These are phyloP conservation scores for Betta splendens DNA, from an alignment of 2,797 vertebrate species.

Conservation along the genomic window DNA sequence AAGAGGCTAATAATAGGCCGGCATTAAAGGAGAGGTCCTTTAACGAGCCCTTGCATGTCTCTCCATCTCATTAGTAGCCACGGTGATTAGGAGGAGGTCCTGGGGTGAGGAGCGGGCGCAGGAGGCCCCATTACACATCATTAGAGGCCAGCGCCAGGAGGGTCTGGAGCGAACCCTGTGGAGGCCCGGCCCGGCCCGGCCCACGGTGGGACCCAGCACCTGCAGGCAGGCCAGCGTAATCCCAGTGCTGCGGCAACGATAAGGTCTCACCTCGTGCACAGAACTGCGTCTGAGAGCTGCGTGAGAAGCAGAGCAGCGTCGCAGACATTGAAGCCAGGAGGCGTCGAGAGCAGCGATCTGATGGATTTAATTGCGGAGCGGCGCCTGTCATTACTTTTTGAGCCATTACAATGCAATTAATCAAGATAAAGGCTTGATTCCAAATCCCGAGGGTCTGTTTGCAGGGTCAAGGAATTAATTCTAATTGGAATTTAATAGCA, in stretches of 20 bases:
- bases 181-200: slow-evolving; percentile 35
- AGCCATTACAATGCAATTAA: slow-evolving; percentile 59
- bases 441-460: slow-evolving; percentile 37
- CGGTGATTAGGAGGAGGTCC: slow-evolving; percentile 73
- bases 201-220: slow-evolving; percentile 38
- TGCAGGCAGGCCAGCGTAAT: slow-evolving; percentile 47
- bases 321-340: neutral
- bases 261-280: slow-evolving; percentile 15
- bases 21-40: slow-evolving; percentile 54
- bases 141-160: slow-evolving; percentile 65
- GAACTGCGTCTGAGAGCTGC: neutral
- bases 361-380: slow-evolving; percentile 6
- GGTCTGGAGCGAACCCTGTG: slow-evolving; percentile 55
- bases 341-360: slow-evolving; percentile 5
- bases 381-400: slow-evolving; percentile 49
- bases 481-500: slow-evolving; percentile 63
- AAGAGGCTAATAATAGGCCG: slow-evolving; percentile 69
- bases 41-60: slow-evolving; percentile 73
- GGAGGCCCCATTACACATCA: slow-evolving; percentile 74
- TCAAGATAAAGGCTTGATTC: slow-evolving; percentile 39
- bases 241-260: slow-evolving; percentile 24
- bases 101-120: slow-evolving; percentile 61
- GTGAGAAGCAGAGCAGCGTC: neutral
- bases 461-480: slow-evolving; percentile 50
- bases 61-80: slow-evolving; percentile 75